phyloP scores from a whole-genome alignment of 37 sponge, comb jelly and placozoan species.

The Axinella damicornis region DNA sequence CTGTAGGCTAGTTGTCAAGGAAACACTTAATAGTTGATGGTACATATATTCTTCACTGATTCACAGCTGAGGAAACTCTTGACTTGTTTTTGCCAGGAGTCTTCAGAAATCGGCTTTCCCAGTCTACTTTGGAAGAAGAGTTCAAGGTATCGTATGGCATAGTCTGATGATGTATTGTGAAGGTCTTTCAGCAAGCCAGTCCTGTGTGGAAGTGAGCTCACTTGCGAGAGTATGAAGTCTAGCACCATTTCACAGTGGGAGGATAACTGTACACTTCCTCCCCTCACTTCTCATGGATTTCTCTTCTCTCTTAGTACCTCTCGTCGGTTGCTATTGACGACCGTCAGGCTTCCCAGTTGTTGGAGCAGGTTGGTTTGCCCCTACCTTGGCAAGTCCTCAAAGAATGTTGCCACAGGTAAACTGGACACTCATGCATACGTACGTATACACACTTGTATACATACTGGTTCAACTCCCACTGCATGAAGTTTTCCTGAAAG shows the following conservation, averaged over 20 bases:
- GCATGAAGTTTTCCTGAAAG: too few relatives aligned
- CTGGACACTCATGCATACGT: too few relatives aligned
- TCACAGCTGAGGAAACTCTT: conserved; percentile 33
- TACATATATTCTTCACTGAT: background rate
- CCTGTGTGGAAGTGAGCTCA: too few relatives aligned
- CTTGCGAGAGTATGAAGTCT: too few relatives aligned
- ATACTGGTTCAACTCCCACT: too few relatives aligned
- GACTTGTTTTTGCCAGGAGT: conserved; percentile 35
- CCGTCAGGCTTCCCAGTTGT: conserved; percentile 16
- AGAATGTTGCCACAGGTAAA: conserved; percentile 48
- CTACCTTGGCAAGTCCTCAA: conserved; percentile 59
- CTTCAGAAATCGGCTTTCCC: background rate
- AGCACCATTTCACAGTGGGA: too few relatives aligned
- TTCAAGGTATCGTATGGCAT: too few relatives aligned
- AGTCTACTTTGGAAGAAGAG: background rate
- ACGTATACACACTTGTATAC: too few relatives aligned
- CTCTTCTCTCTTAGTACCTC: conserved; percentile 32
- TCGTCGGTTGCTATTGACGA: conserved; percentile 54
- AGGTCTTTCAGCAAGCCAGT: too few relatives aligned
- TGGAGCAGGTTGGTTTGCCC: conserved; percentile 54
- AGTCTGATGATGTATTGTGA: too few relatives aligned
- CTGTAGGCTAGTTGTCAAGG: background rate
- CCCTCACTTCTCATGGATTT: background rate
- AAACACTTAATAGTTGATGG: background rate
- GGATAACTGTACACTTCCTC: too few relatives aligned